These are phyloP conservation scores for Neosilurus mollespiculum DNA, from an alignment of 2,797 vertebrate genomes.

Conservation along the genomic window DNA sequence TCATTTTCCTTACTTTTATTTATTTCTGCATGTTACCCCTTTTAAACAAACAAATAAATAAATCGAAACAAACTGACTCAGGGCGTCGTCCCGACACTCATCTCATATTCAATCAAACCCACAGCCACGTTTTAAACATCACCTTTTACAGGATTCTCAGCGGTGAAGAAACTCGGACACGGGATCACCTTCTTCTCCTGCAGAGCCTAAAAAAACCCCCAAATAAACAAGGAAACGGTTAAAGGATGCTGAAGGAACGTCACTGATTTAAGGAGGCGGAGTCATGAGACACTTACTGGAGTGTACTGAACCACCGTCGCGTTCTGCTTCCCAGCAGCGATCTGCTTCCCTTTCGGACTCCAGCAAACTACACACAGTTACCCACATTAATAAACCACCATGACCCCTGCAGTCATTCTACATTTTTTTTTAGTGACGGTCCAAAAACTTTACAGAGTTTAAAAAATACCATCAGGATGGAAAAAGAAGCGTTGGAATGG, in stretches of 20 bases:
- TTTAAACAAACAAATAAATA: too few species aligned
- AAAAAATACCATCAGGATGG: too few species aligned
- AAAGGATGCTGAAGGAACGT: neutral
- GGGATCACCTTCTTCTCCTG: conserved; percentile 93
- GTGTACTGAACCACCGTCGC: conserved; percentile 91
- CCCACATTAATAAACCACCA: too few species aligned
- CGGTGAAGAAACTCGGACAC: conserved; percentile 88
- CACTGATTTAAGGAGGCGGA: too few species aligned
- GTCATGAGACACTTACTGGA: conserved; percentile 80
- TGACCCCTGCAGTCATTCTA: too few species aligned
- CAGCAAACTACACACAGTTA: conserved; percentile 82
- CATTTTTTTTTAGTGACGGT: too few species aligned
- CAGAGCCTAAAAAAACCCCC: conserved; percentile 70
- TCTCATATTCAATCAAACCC: too few species aligned
- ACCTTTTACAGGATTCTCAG: conserved; percentile 94
- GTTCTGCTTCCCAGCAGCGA: conserved; percentile 90
- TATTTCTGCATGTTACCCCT: too few species aligned
- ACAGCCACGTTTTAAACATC: conserved; percentile 15
- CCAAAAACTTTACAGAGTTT: too few species aligned
- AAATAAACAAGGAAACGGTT: conserved; percentile 15
- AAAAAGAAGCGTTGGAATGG: neutral
- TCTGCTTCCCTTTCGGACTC: conserved; percentile 98
- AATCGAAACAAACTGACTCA: too few species aligned
- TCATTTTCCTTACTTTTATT: too few species aligned
- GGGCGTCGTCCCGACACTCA: too few species aligned